Percentiles rank a stretch among this genome's conserved stretches.
phyloP scores from a whole-genome alignment of 1,140 invertebrate species.

The Polypedilum vanderplanki region DNA sequence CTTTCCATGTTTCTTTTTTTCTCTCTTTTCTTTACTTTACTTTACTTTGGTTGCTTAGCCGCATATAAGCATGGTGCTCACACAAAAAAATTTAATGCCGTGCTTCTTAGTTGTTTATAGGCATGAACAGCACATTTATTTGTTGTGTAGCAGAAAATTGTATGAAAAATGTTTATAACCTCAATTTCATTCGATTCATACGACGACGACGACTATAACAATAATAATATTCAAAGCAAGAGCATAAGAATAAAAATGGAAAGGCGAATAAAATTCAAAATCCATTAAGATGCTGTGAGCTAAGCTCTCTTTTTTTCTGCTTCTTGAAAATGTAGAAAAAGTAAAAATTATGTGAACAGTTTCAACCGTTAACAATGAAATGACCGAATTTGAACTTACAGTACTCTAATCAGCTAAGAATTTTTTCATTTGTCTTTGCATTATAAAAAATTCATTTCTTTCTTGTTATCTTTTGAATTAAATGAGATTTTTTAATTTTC shows the following conservation, averaged over 20 bases:
- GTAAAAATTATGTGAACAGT: background rate
- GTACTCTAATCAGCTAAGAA: background rate
- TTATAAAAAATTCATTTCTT: background rate
- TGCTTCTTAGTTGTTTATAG: constrained; percentile 1
- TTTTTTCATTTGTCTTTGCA: background rate
- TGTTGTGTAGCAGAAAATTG: background rate
- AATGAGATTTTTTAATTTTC: no score
- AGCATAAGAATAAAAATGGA: background rate
- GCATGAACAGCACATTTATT: constrained; percentile 17
- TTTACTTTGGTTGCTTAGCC: background rate
- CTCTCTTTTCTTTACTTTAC: no score
- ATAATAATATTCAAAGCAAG: background rate
- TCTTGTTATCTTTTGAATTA: background rate
- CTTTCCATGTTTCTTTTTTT: background rate
- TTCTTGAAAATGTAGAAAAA: background rate
- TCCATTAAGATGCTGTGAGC: constrained; percentile 18
- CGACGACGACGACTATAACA: background rate
- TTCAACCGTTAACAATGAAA: constrained; percentile 16
- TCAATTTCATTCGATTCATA: constrained; percentile 1
- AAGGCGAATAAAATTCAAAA: constrained; percentile 26
- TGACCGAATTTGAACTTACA: background rate
- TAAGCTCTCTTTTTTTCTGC: background rate
- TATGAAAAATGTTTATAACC: constrained; percentile 28
- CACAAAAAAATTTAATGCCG: background rate
- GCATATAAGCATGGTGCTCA: background rate